phyloP scores from a whole-genome alignment of 2,113 vertebrate species.

The Oreocharis arfaki region DNA sequence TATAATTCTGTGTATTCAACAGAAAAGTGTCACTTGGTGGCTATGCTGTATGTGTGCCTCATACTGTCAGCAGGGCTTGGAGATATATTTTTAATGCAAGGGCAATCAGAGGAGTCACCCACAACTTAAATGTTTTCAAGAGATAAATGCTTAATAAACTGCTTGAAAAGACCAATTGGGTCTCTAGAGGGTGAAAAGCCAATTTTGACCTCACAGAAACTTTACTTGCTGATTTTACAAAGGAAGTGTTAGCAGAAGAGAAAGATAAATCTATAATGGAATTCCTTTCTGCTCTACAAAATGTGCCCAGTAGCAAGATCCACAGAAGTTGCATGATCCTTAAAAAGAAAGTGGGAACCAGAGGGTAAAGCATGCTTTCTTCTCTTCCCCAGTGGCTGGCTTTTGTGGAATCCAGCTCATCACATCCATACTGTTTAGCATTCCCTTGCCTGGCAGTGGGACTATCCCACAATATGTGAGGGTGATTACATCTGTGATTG shows the following conservation, averaged over 20 bases:
- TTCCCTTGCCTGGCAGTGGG: background rate
- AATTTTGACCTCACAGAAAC: constrained; percentile 44
- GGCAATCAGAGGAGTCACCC: background rate
- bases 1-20: background rate
- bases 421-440: background rate
- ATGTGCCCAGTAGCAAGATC: background rate
- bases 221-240: constrained; percentile 28
- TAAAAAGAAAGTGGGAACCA: background rate
- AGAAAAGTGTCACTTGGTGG: background rate
- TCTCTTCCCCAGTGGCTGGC: background rate
- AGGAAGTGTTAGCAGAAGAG: background rate
- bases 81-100: constrained; percentile 29
- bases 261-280: constrained; percentile 39
- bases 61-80: background rate
- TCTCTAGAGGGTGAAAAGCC: constrained; percentile 39
- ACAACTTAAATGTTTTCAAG: constrained; percentile 13
- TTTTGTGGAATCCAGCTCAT: background rate
- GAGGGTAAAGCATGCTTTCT: background rate
- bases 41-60: background rate
- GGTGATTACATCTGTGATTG: background rate
- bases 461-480: background rate
- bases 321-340: background rate
- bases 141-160: constrained; percentile 51
- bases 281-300: constrained; percentile 8
- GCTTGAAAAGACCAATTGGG: constrained; percentile 36